Percentiles rank a stretch among this genome's conserved stretches.
phyloP scores from a whole-genome alignment of 2,113 vertebrate species.

The Silurus glanis region DNA sequence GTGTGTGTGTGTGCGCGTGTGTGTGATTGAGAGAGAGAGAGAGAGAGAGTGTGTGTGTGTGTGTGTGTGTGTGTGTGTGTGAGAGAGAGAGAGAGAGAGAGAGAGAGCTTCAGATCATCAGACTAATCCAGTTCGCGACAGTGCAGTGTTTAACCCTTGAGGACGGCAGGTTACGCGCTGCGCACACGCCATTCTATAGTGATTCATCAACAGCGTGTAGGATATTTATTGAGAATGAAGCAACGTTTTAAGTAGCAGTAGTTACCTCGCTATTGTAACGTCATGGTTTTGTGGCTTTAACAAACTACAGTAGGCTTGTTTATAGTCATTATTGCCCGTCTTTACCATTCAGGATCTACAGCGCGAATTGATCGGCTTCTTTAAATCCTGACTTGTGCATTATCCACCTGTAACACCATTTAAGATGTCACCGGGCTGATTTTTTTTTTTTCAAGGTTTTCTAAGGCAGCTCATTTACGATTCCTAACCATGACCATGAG shows the following conservation, averaged over 20 bases:
- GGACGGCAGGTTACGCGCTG: not conserved
- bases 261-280: not conserved
- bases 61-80: not conserved
- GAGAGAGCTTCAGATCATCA: not conserved
- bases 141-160: conserved; percentile 1
- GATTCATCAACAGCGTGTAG: not conserved
- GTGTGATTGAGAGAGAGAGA: not conserved
- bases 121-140: conserved; percentile 20
- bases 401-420: conserved; percentile 10
- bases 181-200: not conserved
- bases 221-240: not conserved
- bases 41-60: not conserved
- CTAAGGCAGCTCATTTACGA: conserved; percentile 47
- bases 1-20: not conserved
- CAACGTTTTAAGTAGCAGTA: not conserved
- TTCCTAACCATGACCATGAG: conserved; percentile 71
- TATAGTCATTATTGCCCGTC: not conserved
- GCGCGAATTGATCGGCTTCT: not conserved
- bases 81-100: conserved; percentile 11
- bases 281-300: not conserved
- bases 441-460: not conserved
- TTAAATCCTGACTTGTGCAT: not conserved
- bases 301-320: not conserved
- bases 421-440: conserved; percentile 30
- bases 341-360: not conserved